Evolutionary conservation across 2,888 invertebrate genomes (phyloP), one percentile per base, ranked within the genome.

Genomic region (Diarsia brunnea): DNA sequence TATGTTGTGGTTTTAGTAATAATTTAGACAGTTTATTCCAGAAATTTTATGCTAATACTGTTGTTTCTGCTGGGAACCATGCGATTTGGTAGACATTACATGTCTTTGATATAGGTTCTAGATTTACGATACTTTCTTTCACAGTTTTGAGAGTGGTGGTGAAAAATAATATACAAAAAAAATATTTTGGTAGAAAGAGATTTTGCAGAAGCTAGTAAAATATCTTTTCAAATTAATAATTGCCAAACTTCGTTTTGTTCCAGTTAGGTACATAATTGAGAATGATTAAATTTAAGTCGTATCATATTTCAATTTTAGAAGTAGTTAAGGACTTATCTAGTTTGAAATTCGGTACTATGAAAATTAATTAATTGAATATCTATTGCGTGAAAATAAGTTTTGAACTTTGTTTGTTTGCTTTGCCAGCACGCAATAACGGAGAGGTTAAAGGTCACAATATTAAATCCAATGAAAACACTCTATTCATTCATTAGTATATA

Each of bases 231-330:
- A 16, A 21, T 3, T 74, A 51, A 38, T 8, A 38, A 55, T 24
- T 27, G 2, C 0, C 10, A 7, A 60, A 27, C 31, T 60, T 10
- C 19, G 8, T 8, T 74, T 53, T 31, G 45, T 45, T 51, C 11
- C 2, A 31, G 51, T 21, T 51, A n/a, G n/a, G n/a, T n/a, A 55
- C 7, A 7, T 24, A 75, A 61, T 45, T 51, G 1, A 11, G 31
- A 27, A 7, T 61, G 14, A 73, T 51, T 24, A 49, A 19, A 43
- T 51, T 1, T 16, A 43, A 73, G 4, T 24, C 24, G 38, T n/a
- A 73, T 38, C 38, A 8, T 58, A 38, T 43, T 60, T 51, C 11
- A 60, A 73, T n/a, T 51, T 69, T 12, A 27, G 4, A 71, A 69
- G n/a, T n/a, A 14, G n/a, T n/a, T 70, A n/a, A n/a, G n/a, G 8